phyloP scores from a whole-genome alignment of 2,113 vertebrate genomes.

The Egretta garzetta region DNA sequence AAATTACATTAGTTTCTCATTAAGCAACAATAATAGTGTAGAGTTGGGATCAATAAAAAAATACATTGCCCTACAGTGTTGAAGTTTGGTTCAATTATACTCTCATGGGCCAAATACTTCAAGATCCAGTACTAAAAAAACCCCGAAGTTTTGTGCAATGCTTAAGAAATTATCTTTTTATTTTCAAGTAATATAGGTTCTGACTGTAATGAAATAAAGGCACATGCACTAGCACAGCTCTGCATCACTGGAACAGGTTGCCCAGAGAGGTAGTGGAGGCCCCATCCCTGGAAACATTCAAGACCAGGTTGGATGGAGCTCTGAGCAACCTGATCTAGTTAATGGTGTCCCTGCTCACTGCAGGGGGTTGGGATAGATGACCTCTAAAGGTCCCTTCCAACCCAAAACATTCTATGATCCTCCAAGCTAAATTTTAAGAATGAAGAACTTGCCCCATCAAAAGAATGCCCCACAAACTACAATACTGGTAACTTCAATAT shows the following conservation, averaged over 20 bases:
- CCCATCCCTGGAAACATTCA: too few relatives aligned
- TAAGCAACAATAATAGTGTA: slow-evolving; percentile 71
- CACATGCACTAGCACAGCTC: background rate
- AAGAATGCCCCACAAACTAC: background rate
- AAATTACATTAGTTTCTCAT: slow-evolving; percentile 75
- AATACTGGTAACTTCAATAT: background rate
- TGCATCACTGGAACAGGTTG: background rate
- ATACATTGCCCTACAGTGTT: slow-evolving; percentile 48
- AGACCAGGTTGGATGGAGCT: too few relatives aligned
- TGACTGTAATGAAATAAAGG: background rate
- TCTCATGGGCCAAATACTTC: slow-evolving; percentile 7
- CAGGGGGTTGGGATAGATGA: too few relatives aligned
- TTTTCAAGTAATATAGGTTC: background rate
- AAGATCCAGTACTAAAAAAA: background rate
- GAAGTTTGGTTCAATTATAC: slow-evolving; percentile 57
- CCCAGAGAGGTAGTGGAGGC: too few relatives aligned
- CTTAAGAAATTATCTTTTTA: background rate
- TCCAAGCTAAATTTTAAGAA: background rate
- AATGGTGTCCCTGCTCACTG: too few relatives aligned
- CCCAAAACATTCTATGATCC: background rate
- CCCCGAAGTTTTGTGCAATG: background rate
- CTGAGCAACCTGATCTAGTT: too few relatives aligned
- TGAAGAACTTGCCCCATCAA: background rate
- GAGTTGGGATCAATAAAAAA: slow-evolving; percentile 66
- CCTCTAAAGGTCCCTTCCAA: too few relatives aligned